phyloP scores from a whole-genome alignment of 2,113 vertebrate species.

The Herpetotheres cachinnans region DNA sequence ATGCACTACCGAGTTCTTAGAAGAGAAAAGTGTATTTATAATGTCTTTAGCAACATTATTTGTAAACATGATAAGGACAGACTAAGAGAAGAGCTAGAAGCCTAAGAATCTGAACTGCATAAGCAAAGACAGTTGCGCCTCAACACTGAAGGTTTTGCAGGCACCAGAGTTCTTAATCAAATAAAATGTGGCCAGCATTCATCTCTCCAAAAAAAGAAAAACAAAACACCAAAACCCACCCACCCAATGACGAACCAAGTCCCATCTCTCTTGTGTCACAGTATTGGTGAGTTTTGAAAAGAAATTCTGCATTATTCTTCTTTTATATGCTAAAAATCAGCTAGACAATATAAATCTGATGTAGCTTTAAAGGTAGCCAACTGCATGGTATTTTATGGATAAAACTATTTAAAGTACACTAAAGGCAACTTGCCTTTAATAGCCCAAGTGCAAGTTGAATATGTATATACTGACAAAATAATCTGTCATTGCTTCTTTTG shows the following conservation, averaged over 20 bases:
- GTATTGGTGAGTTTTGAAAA: not conserved
- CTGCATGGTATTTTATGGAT: not conserved
- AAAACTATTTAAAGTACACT: not conserved
- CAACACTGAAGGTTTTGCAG: not conserved
- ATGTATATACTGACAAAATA: not conserved
- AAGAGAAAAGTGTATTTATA: not conserved
- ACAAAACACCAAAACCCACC: not conserved
- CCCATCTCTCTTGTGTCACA: not conserved
- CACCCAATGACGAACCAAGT: not conserved
- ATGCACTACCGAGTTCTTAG: not conserved
- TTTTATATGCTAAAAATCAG: not conserved
- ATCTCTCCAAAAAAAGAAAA: not conserved
- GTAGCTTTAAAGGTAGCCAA: not conserved
- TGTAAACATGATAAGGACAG: not conserved
- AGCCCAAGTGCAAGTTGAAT: not conserved
- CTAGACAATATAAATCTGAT: not conserved
- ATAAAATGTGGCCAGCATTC: not conserved
- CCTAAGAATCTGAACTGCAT: not conserved
- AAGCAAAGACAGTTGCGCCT: not conserved
- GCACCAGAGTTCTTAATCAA: not conserved
- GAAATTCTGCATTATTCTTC: not conserved
- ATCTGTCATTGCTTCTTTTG: not conserved
- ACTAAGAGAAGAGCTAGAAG: not conserved
- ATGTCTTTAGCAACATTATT: not conserved
- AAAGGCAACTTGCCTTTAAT: not conserved